Evolutionary conservation across 2,888 invertebrate genomes (phyloP).

Genomic region (Ectemnius lituratus): DNA sequence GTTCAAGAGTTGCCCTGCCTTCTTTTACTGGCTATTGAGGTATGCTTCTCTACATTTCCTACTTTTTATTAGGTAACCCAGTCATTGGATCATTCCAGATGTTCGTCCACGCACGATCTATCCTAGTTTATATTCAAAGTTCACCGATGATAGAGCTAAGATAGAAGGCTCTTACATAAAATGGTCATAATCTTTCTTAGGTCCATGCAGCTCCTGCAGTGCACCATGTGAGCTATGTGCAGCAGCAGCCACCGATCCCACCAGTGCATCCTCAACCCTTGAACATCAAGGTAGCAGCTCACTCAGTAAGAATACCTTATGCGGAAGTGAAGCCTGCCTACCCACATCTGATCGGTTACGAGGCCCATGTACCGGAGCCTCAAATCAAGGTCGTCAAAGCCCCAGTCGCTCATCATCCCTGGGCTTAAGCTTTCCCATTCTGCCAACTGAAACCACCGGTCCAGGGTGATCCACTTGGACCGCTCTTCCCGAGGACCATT

Average conservation of each 20-base stretch:
- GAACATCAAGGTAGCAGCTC: conserved; percentile 68
- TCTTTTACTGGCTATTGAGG: too few species aligned
- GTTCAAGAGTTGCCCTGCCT: too few species aligned
- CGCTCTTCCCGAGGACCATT: conserved; percentile 35
- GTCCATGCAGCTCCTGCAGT: conserved; percentile 50
- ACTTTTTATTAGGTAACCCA: too few species aligned
- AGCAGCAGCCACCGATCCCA: conserved; percentile 71
- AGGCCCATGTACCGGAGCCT: conserved; percentile 79
- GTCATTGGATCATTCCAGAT: too few species aligned
- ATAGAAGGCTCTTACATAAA: too few species aligned
- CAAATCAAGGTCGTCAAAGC: conserved; percentile 80
- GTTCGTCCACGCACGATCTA: too few species aligned
- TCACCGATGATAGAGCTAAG: too few species aligned
- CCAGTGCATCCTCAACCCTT: conserved; percentile 73
- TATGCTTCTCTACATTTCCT: too few species aligned
- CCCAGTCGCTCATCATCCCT: conserved; percentile 77
- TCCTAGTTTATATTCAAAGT: too few species aligned
- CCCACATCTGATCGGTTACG: conserved; percentile 80
- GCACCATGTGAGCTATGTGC: conserved; percentile 69
- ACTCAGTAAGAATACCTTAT: conserved; percentile 67
- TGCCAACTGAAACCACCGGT: conserved; percentile 57
- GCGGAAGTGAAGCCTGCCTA: conserved; percentile 75
- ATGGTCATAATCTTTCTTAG: conserved; percentile 9
- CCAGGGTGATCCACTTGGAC: conserved; percentile 61
- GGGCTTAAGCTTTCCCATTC: conserved; percentile 50